Evolutionary conservation across 2,113 vertebrate genomes (phyloP).

Genomic region (Oophaga pumilio): DNA sequence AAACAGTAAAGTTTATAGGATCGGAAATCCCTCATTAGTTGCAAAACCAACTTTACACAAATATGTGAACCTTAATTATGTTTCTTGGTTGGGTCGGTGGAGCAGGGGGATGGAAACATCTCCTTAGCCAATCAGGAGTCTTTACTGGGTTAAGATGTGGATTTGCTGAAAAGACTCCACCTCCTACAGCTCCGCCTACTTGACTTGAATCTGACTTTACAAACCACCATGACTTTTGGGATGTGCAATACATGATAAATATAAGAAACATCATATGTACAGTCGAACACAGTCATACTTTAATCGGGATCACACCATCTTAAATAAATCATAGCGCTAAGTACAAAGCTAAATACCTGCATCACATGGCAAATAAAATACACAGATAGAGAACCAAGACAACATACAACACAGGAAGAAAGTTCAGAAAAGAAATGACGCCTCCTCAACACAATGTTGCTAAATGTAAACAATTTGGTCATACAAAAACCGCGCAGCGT

Average conservation of each 20-base stretch:
- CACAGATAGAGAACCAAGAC: slow-evolving; percentile 10
- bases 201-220: neutral
- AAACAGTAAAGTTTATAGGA: neutral
- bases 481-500: neutral
- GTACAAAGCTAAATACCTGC: neutral
- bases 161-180: neutral
- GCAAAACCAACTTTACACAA: neutral
- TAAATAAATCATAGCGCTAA: slow-evolving; percentile 9
- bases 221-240: neutral
- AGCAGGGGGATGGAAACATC: neutral
- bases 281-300: neutral
- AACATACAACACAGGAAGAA: neutral
- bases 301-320: neutral
- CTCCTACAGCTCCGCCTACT: neutral
- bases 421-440: neutral
- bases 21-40: neutral
- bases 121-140: neutral
- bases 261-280: neutral
- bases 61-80: neutral
- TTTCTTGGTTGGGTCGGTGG: neutral
- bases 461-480: slow-evolving; percentile 34
- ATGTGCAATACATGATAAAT: neutral
- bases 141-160: neutral
- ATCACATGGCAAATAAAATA: slow-evolving; percentile 19
- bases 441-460: neutral